Base-by-base conservation (phyloP, 1,140 invertebrate species). In the Arion vulgaris region DNA sequence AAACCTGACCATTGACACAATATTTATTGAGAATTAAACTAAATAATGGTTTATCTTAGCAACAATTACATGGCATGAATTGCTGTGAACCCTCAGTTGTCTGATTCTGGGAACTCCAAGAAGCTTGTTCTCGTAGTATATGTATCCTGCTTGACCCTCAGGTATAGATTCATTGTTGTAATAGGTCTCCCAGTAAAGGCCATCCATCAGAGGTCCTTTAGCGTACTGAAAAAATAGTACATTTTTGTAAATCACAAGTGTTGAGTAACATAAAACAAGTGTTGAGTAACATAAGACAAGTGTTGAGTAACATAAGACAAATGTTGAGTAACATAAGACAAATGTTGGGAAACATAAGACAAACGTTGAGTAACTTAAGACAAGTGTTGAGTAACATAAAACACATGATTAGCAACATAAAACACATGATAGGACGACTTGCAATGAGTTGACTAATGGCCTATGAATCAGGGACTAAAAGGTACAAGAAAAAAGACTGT, bases 121-220 rank as follows among this genome's bases (percentile, higher is more conserved):
- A 19, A 96, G 87, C 83, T 94, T 93, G 90, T 95, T 95, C 88
- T 95, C 95, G 85, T 94, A 95, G 86, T 91, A 93, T 71, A 95
- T 93, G 83, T 94, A 94, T 36, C 93, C 91, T 32, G 89, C 86
- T 32, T 92, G 93, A 34, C 91, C 90, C 0, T 85, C 84, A 0
- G 92, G 86, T 0, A 92, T 84, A 28, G 89, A 81, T 5, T 91
- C 85, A 36, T 92, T 90, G 86, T 93, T 93, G 87, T 94, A 95
- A 92, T 93, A 94, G 73, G 93, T 93, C 81, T 95, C 94, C 94
- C 94, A 95, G 85, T 95, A 95, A 23, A 95, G 89, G 17, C 93
- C 94, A 41, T 94, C 91, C 39, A 94, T 78, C 82, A 95, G 87
- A 28, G 93, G 91, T 13, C 89, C 92, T 82, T 94, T 93, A 11